Percentiles rank a stretch among this genome's conserved stretches.
Evolutionary conservation across 2,888 invertebrate genomes (phyloP).

Genomic region (Tuberolachnus salignus): DNA sequence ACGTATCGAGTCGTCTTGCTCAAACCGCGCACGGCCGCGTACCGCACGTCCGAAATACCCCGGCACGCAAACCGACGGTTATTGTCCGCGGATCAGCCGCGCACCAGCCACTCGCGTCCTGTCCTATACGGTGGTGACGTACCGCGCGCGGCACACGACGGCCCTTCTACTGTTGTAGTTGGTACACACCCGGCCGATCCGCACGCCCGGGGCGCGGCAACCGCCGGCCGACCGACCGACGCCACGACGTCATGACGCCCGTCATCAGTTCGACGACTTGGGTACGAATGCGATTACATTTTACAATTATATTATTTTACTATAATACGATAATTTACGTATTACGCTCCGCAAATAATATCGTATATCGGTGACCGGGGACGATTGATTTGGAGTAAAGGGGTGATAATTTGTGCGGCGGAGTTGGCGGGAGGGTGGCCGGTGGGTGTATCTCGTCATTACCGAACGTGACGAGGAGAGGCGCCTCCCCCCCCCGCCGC

Average conservation of each 20-base stretch:
- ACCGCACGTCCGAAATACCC: not conserved
- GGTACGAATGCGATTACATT: constrained; percentile 10
- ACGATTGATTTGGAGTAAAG: not conserved
- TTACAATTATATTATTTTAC: not conserved
- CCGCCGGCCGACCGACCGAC: not conserved
- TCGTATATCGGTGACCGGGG: not conserved
- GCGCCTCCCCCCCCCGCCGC: too few species aligned
- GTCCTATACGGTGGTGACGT: too few species aligned
- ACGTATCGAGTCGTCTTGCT: not conserved
- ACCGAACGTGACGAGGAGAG: too few species aligned
- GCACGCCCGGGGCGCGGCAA: constrained; percentile 27
- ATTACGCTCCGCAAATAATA: not conserved
- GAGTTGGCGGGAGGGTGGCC: not conserved
- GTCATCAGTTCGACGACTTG: constrained; percentile 48
- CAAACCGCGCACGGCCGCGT: not conserved
- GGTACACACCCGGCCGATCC: not conserved
- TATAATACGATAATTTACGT: not conserved
- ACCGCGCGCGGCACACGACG: not conserved
- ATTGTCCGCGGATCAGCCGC: too few species aligned
- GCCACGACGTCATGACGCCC: constrained; percentile 33
- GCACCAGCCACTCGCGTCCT: not conserved
- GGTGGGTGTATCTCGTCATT: too few species aligned
- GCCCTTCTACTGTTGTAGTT: not conserved
- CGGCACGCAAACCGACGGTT: not conserved
- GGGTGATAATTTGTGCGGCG: not conserved